Evolutionary conservation across 2,797 vertebrate species (phyloP), one percentile per base, ranked within the genome.

Genomic region (Ataeniobius toweri): DNA sequence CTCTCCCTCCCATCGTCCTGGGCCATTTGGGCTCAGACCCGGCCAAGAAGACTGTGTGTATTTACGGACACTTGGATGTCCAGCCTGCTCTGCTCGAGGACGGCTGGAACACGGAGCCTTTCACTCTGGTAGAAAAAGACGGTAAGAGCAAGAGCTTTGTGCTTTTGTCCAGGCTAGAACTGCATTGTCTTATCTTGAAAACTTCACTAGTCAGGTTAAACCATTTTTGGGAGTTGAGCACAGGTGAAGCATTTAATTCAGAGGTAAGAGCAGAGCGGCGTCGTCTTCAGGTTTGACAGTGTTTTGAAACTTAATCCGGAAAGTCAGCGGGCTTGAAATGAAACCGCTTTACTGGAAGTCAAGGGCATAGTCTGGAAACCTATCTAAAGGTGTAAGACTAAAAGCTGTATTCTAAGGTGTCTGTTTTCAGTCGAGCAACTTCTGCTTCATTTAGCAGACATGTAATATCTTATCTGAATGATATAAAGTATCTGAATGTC

Each of bases 1-100:
- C 97, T 0, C 93, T 99, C 24, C 98, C 98, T 0, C 98, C 98
- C 5, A 96, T 99, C 59, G 31, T 99, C 75, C 91, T 99, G 36
- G 98, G 97, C 26, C 92, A 77, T 3, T 90, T 99, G 76, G 98
- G 98, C 44, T 97, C 96, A 0, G 96, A 99, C 89, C 96, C 97
- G 0, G 3, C 1, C 63, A 99, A 99, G 92, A 99, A 98, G 89
- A 99, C 97, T 0, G 96, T 99, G 61, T 99, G 98, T 69, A 94
- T 99, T 1, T 99, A 99, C 0, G 98, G 98, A 9, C 98, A 99
- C 80, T 93, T 99, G 68, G 98, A 99, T 7, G 98, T 99, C 65
- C 98, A 99, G 85, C 98, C 98, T 2, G 98, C 98, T 0, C 89
- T 80, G 6, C 78, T 97, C 1, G 95, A 97, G 0, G 98, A 99